Evolutionary conservation across 2,888 invertebrate species (phyloP), one percentile per base, ranked within the genome.

Genomic region (Hemaris fuciformis): DNA sequence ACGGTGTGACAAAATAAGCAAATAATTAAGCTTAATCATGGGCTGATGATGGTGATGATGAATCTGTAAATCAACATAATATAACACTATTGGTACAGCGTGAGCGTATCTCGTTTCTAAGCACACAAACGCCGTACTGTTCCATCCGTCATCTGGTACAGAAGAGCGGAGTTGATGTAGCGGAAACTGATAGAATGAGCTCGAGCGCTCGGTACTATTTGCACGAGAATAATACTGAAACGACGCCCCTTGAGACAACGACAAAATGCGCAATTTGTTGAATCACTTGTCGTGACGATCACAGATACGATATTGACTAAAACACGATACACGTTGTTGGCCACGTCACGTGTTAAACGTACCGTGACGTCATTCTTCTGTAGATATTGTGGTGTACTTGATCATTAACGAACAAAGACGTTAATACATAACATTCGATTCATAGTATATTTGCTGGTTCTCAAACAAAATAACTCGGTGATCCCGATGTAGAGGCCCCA

Each of bases 181-280:
- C 76, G 84, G 83, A 83, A 86, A 83, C 81, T 79, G 80, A 83
- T 80, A 80, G 81, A 84, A 79, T 71, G 76, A 76, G 75, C 75
- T 69, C 71, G 66, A 62, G 63, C 65, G 70, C 72, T 73, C 72
- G 69, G 68, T 72, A 75, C 74, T 77, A 75, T 82, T 80, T 80
- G 76, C 77, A 76, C 72, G 67, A 69, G 74, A 67, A 65, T 68
- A 66, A 65, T 75, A 73, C 74, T 62, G 67, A 71, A 68, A 73
- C 74, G 68, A 66, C 69, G 66, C 71, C 72, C 69, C 68, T 66
- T 61, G 74, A 72, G 78, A 78, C 74, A 73, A 64, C 71, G 69
- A 70, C 71, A 75, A 79, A 82, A 79, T 78, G 79, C 74, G 77
- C 79, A 79, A 83, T 81, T 82, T 76, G 75, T 79, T 77, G 75